These are phyloP conservation scores for Thamnophis sirtalis DNA, from an alignment of 2,113 vertebrate genomes.

Conservation along the genomic window DNA sequence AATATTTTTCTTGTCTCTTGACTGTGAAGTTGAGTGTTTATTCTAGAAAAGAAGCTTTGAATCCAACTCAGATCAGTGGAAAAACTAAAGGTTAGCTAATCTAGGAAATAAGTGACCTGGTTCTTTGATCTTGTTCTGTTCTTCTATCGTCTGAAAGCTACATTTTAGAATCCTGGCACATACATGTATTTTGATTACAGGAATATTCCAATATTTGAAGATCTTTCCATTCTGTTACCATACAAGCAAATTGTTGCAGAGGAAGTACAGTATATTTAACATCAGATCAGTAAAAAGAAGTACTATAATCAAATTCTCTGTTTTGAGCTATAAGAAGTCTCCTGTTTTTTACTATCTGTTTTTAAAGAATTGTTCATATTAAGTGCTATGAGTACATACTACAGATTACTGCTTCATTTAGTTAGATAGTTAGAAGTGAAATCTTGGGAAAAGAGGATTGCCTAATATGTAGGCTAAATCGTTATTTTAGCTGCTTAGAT, in stretches of 20 bases:
- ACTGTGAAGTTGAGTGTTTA: conserved; percentile 55
- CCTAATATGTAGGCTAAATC: background rate
- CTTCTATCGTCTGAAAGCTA: conserved; percentile 54
- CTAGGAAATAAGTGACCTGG: conserved; percentile 63
- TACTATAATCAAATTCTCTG: background rate
- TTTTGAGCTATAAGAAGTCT: background rate
- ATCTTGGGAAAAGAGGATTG: background rate
- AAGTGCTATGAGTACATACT: background rate
- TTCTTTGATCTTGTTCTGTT: conserved; percentile 64
- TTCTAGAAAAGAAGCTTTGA: conserved; percentile 49
- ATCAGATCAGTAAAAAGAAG: conserved; percentile 41
- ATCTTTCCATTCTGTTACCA: conserved; percentile 56
- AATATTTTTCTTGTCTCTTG: conserved; percentile 48
- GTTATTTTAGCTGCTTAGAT: background rate
- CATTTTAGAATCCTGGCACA: conserved; percentile 52
- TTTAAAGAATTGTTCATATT: background rate
- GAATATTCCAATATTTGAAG: conserved; percentile 59
- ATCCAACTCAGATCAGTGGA: conserved; percentile 56
- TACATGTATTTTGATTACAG: conserved; percentile 59
- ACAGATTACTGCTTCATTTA: background rate
- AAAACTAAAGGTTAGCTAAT: conserved; percentile 49
- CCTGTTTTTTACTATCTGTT: background rate
- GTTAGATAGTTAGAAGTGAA: background rate
- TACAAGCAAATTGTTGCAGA: conserved; percentile 55
- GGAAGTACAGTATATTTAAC: conserved; percentile 47